These are phyloP conservation scores for Orientallactaga sibirica DNA, from an alignment of 2,797 vertebrate genomes.

Conservation along the genomic window DNA sequence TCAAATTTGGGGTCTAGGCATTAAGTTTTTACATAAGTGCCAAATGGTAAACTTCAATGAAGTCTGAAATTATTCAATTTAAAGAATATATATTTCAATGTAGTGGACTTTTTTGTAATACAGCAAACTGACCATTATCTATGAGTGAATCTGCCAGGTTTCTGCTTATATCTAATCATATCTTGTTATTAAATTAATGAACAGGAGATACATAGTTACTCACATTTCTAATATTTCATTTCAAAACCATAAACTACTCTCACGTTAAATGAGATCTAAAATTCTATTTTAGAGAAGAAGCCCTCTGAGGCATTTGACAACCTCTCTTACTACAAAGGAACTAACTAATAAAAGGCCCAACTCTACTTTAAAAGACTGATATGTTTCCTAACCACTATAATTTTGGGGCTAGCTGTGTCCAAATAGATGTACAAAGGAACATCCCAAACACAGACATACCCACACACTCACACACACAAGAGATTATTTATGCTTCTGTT, in stretches of 20 bases:
- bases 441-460: conserved; percentile 2
- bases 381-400: conserved; percentile 47
- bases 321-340: background rate
- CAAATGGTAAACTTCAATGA: conserved; percentile 62
- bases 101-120: background rate
- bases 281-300: conserved; percentile 46
- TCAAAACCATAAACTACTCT: conserved; percentile 5
- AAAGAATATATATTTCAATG: conserved; percentile 50
- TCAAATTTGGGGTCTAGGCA: conserved; percentile 52
- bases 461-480: conserved; percentile 10
- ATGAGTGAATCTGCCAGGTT: conserved; percentile 25
- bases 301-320: conserved; percentile 38
- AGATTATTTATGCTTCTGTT: conserved; percentile 43
- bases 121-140: conserved; percentile 30
- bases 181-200: conserved; percentile 49
- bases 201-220: conserved; percentile 3
- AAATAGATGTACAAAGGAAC: conserved; percentile 59
- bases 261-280: conserved; percentile 34
- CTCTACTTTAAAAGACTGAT: background rate
- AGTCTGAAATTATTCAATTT: conserved; percentile 56
- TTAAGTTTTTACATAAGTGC: conserved; percentile 54
- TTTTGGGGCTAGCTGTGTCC: conserved; percentile 26
- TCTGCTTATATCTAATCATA: conserved; percentile 46
- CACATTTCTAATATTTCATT: conserved; percentile 45
- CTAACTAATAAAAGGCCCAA: conserved; percentile 62